phyloP scores from a whole-genome alignment of 1,140 invertebrate species.

The Drosophila dunni region DNA sequence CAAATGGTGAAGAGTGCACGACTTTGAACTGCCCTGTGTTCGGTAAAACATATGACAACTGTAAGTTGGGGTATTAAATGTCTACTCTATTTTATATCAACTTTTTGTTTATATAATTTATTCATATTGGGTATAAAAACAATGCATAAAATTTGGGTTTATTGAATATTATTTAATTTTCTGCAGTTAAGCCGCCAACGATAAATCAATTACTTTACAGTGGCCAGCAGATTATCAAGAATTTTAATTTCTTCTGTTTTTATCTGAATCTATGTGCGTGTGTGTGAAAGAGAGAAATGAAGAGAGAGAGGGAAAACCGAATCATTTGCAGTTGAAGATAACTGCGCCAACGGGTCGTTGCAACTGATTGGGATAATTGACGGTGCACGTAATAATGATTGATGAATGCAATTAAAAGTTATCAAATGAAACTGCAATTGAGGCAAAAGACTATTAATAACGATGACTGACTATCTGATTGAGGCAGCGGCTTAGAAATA shows the following conservation, averaged over 20 bases:
- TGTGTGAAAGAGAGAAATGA: conserved; percentile 24
- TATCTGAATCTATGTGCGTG: conserved; percentile 19
- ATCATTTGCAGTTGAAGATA: conserved; percentile 36
- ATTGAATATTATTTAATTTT: conserved; percentile 62
- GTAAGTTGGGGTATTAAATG: too few relatives aligned
- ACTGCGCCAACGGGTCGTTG: conserved; percentile 34
- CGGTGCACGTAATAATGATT: conserved; percentile 60
- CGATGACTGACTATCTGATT: background rate
- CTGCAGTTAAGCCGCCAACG: conserved; percentile 51
- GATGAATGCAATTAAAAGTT: conserved; percentile 73
- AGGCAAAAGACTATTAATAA: conserved; percentile 45
- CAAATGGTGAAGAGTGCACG: background rate
- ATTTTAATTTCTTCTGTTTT: conserved; percentile 40
- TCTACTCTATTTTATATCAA: background rate
- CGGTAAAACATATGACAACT: background rate
- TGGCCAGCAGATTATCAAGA: conserved; percentile 62
- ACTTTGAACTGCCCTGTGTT: background rate
- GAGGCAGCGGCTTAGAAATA: conserved; percentile 4
- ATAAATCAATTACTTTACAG: conserved; percentile 74
- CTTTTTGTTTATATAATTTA: background rate
- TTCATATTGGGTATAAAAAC: conserved; percentile 10
- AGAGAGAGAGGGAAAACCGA: conserved; percentile 9
- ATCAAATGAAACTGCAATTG: conserved; percentile 23
- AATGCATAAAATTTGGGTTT: conserved; percentile 34
- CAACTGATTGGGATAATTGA: conserved; percentile 56